phyloP scores from a whole-genome alignment of 2,888 invertebrate genomes.

The Drosophila pseudotalamancana region DNA sequence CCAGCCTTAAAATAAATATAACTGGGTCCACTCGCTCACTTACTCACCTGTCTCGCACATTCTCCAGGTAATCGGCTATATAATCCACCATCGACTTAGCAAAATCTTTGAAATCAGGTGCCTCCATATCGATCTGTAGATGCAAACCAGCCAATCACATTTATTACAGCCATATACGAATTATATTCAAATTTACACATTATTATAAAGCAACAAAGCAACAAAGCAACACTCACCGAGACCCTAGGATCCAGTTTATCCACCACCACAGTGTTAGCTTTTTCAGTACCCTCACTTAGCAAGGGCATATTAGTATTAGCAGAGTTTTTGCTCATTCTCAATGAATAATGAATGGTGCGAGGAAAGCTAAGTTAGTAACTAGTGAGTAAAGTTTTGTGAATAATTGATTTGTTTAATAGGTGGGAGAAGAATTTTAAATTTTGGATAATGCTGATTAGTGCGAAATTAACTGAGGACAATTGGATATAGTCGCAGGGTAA shows the following conservation, averaged over 20 bases:
- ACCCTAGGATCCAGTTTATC: conserved; percentile 80
- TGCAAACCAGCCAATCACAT: conserved; percentile 1
- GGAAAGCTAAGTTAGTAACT: conserved; percentile 9
- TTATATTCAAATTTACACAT: conserved; percentile 10
- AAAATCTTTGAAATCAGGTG: conserved; percentile 92
- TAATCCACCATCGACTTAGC: conserved; percentile 98
- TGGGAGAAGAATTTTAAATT: too few relatives aligned
- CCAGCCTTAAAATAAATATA: neutral
- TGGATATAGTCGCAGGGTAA: too few relatives aligned
- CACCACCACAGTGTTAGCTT: conserved; percentile 49
- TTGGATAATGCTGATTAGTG: too few relatives aligned
- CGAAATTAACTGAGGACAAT: too few relatives aligned
- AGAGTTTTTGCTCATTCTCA: conserved; percentile 52
- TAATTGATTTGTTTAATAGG: too few relatives aligned
- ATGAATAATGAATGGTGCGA: neutral
- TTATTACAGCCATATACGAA: neutral
- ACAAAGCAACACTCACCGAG: conserved; percentile 70
- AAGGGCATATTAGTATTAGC: conserved; percentile 30
- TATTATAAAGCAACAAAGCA: neutral
- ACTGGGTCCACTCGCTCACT: conserved; percentile 7
- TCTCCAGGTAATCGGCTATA: conserved; percentile 96
- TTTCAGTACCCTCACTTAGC: conserved; percentile 45
- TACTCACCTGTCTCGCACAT: conserved; percentile 93
- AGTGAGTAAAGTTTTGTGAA: neutral
- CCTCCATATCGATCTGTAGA: conserved; percentile 88